phyloP scores from a whole-genome alignment of 2,888 invertebrate species.

The Campoplex nolae region DNA sequence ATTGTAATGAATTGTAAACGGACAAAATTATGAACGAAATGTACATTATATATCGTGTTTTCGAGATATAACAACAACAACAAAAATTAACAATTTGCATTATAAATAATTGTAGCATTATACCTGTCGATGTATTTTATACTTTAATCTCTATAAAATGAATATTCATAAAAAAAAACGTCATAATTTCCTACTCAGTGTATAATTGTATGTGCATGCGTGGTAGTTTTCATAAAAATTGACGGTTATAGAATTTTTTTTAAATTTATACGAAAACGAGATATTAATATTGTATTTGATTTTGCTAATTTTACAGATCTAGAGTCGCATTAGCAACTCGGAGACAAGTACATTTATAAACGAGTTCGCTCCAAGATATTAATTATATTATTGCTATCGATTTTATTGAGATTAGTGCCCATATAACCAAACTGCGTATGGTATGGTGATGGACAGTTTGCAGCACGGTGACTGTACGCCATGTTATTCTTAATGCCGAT shows the following conservation, averaged over 20 bases:
- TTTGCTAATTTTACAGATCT: too few relatives aligned
- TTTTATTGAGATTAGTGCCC: too few relatives aligned
- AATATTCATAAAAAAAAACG: constrained; percentile 34
- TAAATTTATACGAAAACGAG: not conserved
- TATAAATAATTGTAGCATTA: constrained; percentile 75
- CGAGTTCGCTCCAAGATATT: too few relatives aligned
- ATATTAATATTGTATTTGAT: too few relatives aligned
- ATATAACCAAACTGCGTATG: too few relatives aligned
- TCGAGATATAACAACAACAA: constrained; percentile 14
- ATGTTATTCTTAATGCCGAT: too few relatives aligned
- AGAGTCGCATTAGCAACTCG: too few relatives aligned
- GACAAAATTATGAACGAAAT: constrained; percentile 42
- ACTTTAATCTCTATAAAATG: constrained; percentile 73
- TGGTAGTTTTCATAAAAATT: not conserved
- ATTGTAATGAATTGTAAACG: constrained; percentile 74
- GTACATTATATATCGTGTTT: constrained; percentile 54
- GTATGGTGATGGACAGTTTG: too few relatives aligned
- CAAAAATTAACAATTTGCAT: constrained; percentile 62
- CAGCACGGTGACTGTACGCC: too few relatives aligned
- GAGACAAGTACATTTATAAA: too few relatives aligned
- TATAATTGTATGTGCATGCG: not conserved
- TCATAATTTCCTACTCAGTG: not conserved
- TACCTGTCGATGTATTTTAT: constrained; percentile 76
- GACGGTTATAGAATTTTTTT: not conserved
- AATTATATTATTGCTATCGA: too few relatives aligned